Percentiles rank a stretch among this genome's conserved stretches.
phyloP scores from a whole-genome alignment of 2,797 vertebrate species.

The Spinus olivaceus region DNA sequence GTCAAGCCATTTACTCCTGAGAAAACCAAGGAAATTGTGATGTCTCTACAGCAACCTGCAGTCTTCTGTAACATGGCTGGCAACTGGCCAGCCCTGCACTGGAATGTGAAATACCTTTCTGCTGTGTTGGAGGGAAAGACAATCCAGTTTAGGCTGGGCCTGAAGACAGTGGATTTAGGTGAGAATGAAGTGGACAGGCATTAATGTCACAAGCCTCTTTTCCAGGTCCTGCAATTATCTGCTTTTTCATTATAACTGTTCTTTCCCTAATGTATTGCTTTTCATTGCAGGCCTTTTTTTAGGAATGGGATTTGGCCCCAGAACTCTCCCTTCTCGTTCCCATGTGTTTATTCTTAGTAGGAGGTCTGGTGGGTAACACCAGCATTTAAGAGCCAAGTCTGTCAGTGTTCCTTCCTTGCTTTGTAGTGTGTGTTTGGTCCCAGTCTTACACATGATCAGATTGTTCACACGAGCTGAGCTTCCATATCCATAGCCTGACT shows the following conservation, averaged over 20 bases:
- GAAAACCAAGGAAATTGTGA: slow-evolving; percentile 80
- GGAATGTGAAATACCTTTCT: slow-evolving; percentile 83
- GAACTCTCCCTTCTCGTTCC: not conserved
- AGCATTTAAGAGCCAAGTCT: not conserved
- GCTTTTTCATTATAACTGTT: not conserved
- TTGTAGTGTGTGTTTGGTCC: not conserved
- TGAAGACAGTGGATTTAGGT: slow-evolving; percentile 76
- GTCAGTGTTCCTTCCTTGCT: not conserved
- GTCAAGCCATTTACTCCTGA: slow-evolving; percentile 85
- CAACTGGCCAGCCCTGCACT: slow-evolving; percentile 85
- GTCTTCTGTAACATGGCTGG: slow-evolving; percentile 86
- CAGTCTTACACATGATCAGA: not conserved
- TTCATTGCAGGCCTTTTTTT: not conserved
- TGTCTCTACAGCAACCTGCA: slow-evolving; percentile 82
- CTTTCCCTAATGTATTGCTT: not conserved
- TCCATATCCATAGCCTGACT: not conserved
- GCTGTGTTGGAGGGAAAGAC: slow-evolving; percentile 72
- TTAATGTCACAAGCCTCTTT: not conserved
- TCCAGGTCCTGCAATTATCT: not conserved
- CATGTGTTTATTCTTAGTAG: not conserved
- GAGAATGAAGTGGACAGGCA: slow-evolving; percentile 16
- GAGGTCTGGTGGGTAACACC: not conserved
- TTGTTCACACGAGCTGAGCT: not conserved
- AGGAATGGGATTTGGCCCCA: not conserved
- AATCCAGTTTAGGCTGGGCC: slow-evolving; percentile 87